Percentiles rank a stretch among this genome's conserved stretches.
These are phyloP conservation scores for Formica selysi DNA, from an alignment of 1,140 invertebrate genomes.

Conservation along the genomic window DNA sequence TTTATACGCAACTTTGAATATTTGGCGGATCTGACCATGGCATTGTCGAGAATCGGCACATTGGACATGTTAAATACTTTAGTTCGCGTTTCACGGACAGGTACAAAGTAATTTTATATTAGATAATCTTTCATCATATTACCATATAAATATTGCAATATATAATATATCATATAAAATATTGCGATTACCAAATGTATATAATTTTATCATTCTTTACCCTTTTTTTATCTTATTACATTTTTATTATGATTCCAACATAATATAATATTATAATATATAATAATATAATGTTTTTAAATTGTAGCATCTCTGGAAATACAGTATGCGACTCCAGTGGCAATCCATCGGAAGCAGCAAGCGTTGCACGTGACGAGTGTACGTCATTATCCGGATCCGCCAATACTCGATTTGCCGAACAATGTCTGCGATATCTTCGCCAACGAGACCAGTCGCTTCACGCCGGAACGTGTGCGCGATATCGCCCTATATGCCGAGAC, in stretches of 20 bases:
- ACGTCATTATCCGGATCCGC: slow-evolving; percentile 79
- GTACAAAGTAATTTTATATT: slow-evolving; percentile 38
- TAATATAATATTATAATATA: neutral
- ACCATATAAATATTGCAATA: too few relatives aligned
- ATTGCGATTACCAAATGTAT: too few relatives aligned
- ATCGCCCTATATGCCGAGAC: slow-evolving; percentile 85
- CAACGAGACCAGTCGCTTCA: slow-evolving; percentile 88
- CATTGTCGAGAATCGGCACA: slow-evolving; percentile 57
- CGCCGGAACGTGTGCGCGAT: slow-evolving; percentile 88
- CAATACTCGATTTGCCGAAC: slow-evolving; percentile 82
- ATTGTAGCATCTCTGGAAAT: slow-evolving; percentile 44
- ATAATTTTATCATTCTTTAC: too few relatives aligned
- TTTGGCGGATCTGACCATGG: slow-evolving; percentile 39
- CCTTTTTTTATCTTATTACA: too few relatives aligned
- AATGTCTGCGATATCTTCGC: slow-evolving; percentile 84
- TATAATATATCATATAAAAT: too few relatives aligned
- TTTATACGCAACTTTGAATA: neutral
- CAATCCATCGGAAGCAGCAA: slow-evolving; percentile 47
- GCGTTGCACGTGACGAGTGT: slow-evolving; percentile 74
- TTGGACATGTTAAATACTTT: slow-evolving; percentile 35
- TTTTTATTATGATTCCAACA: too few relatives aligned
- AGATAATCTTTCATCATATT: too few relatives aligned
- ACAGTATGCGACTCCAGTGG: slow-evolving; percentile 32
- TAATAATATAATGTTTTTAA: neutral
- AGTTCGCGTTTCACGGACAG: slow-evolving; percentile 46